Conservation (phyloP, 2,888 invertebrate species). For the Trichogramma dendrolimi region DNA sequence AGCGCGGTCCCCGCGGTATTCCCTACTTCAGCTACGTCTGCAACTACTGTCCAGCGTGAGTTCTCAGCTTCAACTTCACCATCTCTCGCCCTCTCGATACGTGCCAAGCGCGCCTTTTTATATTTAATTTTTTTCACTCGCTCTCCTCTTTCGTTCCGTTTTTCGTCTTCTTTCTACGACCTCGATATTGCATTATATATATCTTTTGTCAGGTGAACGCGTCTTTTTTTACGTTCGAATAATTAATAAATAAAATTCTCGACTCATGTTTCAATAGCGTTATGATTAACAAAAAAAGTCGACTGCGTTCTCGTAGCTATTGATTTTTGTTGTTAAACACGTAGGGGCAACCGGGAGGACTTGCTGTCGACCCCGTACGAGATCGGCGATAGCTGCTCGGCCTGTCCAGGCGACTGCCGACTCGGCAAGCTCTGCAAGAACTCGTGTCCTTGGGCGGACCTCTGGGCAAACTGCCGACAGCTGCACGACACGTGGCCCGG, state of each 20-base stretch:
- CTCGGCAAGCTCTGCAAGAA: slow-evolving; percentile 69
- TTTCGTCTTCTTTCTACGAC: slow-evolving; percentile 1
- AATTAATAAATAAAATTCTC: too few species aligned
- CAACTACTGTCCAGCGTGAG: slow-evolving; percentile 81
- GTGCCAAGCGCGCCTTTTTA: too few species aligned
- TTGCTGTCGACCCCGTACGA: slow-evolving; percentile 59
- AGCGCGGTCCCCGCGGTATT: slow-evolving; percentile 58
- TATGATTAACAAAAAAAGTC: too few species aligned
- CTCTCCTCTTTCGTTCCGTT: not conserved
- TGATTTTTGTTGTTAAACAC: too few species aligned
- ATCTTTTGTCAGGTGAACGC: not conserved
- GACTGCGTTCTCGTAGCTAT: too few species aligned
- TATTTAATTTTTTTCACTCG: not conserved
- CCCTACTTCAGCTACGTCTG: slow-evolving; percentile 77
- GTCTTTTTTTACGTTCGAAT: too few species aligned
- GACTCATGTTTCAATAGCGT: too few species aligned
- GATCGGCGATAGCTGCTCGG: slow-evolving; percentile 62
- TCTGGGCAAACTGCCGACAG: slow-evolving; percentile 70
- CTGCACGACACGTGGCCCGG: slow-evolving; percentile 58
- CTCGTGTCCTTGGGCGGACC: slow-evolving; percentile 64
- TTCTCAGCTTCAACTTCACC: slow-evolving; percentile 27
- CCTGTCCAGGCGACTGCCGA: slow-evolving; percentile 64
- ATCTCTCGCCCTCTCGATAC: too few species aligned
- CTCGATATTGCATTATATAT: slow-evolving; percentile 1
- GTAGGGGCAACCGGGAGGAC: slow-evolving; percentile 64